These are phyloP conservation scores for Megatriorchis doriae DNA, from an alignment of 2,113 vertebrate genomes.

Conservation along the genomic window DNA sequence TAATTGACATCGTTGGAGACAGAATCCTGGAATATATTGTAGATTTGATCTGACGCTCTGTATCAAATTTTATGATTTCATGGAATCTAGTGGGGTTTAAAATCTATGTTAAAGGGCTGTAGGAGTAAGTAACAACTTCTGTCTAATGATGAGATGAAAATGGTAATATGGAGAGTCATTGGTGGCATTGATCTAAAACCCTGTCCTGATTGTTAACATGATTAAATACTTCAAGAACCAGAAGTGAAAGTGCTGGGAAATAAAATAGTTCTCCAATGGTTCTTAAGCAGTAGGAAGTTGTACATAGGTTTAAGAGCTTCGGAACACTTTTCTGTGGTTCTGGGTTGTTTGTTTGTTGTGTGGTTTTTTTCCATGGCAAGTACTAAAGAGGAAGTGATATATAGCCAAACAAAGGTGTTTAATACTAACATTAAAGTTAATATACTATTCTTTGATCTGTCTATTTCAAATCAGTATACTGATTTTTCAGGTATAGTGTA, in stretches of 20 bases:
- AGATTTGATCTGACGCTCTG: neutral
- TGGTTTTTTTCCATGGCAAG: neutral
- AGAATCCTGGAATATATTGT: neutral
- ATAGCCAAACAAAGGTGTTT: neutral
- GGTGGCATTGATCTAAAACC: neutral
- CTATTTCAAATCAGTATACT: neutral
- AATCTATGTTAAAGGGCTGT: neutral
- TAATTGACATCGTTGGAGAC: neutral
- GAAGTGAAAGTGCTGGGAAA: neutral
- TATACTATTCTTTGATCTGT: neutral
- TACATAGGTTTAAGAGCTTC: neutral
- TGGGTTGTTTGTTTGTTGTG: rapidly evolving
- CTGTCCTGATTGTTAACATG: neutral
- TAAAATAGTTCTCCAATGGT: neutral
- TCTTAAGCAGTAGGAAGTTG: neutral
- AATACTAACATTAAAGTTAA: neutral
- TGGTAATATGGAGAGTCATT: neutral
- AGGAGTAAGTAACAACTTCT: neutral
- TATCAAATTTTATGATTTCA: neutral
- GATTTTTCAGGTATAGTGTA: neutral
- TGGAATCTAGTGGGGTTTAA: neutral
- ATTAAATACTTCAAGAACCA: neutral
- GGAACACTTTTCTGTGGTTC: neutral
- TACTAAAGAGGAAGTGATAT: neutral
- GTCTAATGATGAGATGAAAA: neutral